phyloP scores from a whole-genome alignment of 2,113 vertebrate species.

The Hiodon alosoides region DNA sequence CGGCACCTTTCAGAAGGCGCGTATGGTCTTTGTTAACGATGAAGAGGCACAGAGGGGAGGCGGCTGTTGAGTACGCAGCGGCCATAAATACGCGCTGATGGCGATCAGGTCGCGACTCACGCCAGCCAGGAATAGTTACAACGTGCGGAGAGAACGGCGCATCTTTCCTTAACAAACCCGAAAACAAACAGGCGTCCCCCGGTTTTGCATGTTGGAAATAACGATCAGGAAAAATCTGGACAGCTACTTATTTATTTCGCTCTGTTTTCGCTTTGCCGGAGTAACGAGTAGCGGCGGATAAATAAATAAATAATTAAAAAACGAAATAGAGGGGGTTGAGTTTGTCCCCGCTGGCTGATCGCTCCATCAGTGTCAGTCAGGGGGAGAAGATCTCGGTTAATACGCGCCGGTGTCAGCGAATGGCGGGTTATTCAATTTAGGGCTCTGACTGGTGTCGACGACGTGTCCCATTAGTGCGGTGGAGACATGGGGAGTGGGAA shows the following conservation, averaged over 20 bases:
- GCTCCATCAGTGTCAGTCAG: neutral
- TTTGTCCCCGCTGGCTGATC: neutral
- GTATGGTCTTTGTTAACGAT: constrained; percentile 1
- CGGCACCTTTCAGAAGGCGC: neutral
- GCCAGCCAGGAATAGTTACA: neutral
- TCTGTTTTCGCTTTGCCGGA: neutral
- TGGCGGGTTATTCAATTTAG: neutral
- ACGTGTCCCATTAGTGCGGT: neutral
- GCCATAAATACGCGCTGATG: neutral
- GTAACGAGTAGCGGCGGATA: too few species aligned
- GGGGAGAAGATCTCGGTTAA: neutral
- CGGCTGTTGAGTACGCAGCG: neutral
- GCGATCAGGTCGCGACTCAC: constrained; percentile 23
- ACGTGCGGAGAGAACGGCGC: neutral
- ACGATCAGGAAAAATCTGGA: neutral
- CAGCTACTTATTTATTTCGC: neutral
- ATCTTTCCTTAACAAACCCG: neutral
- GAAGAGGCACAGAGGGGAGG: neutral
- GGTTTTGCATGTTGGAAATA: neutral
- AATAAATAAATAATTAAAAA: too few species aligned
- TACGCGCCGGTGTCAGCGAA: neutral
- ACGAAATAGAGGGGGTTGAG: too few species aligned
- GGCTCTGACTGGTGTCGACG: neutral
- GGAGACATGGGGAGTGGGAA: neutral
- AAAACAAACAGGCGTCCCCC: neutral